Evolutionary conservation across 2,113 vertebrate genomes (phyloP).

Genomic region (Gavialis gangeticus): DNA sequence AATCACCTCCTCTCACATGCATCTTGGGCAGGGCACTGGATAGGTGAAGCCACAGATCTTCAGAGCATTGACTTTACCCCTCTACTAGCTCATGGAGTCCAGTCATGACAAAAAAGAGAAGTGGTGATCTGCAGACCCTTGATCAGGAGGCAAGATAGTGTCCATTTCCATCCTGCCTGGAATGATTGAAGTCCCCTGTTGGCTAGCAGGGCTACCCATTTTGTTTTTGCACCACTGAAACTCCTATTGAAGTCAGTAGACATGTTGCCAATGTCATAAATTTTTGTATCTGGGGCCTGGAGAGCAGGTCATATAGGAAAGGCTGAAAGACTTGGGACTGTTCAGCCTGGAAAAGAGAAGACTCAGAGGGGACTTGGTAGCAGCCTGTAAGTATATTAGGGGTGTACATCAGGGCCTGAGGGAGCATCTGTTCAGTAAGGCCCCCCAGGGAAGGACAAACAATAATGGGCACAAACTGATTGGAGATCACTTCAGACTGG

Average conservation of each 20-base stretch:
- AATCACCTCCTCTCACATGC: too few species aligned
- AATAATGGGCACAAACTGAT: too few species aligned
- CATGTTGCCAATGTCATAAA: not conserved
- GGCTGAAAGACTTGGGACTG: too few species aligned
- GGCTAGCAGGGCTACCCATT: not conserved
- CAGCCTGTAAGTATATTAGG: too few species aligned
- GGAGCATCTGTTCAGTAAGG: too few species aligned
- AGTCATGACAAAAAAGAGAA: not conserved
- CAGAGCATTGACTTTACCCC: not conserved
- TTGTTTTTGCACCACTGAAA: not conserved
- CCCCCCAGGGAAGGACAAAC: too few species aligned
- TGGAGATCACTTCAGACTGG: too few species aligned
- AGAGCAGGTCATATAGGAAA: not conserved
- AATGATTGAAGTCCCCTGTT: not conserved
- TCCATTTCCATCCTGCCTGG: not conserved
- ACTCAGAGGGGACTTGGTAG: too few species aligned
- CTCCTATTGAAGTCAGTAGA: not conserved
- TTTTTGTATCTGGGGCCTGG: not conserved
- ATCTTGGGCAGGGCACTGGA: not conserved
- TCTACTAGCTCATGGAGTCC: not conserved
- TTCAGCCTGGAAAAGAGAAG: too few species aligned
- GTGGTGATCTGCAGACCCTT: not conserved
- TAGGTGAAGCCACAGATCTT: not conserved
- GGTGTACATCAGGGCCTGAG: too few species aligned
- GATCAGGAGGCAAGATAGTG: not conserved